Percentiles rank a stretch among this genome's conserved stretches.
These are phyloP conservation scores for Sigmodon hispidus DNA, from an alignment of 2,113 vertebrate species.

Conservation along the genomic window DNA sequence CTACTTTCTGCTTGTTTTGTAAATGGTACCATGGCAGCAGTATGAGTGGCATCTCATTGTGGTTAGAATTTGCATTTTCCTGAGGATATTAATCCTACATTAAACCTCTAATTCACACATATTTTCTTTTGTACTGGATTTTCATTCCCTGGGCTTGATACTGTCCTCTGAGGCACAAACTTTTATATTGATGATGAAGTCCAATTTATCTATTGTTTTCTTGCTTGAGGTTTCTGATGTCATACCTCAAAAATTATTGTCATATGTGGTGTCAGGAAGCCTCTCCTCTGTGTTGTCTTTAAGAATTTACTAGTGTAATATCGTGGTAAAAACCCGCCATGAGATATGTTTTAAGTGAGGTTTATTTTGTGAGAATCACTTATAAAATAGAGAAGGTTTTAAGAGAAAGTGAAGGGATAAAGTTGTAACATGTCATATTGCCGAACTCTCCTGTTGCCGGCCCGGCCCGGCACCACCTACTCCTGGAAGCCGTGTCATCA, in stretches of 20 bases:
- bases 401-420: no score
- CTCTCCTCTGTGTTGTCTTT: background rate
- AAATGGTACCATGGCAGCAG: background rate
- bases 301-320: background rate
- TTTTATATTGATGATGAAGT: background rate
- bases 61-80: background rate
- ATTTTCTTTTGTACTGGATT: background rate
- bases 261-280: background rate
- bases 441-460: no score
- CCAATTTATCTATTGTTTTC: background rate
- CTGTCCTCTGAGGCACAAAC: background rate
- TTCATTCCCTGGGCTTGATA: background rate
- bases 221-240: background rate
- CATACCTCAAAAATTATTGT: background rate
- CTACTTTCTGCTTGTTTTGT: background rate
- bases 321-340: no score
- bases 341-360: no score
- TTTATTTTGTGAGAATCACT: no score
- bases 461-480: no score
- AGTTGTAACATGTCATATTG: no score
- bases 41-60: no score
- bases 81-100: background rate
- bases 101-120: background rate
- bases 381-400: no score
- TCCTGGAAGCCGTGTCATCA: no score